These are phyloP conservation scores for Dromiciops gliroides DNA, from an alignment of 2,113 vertebrate genomes.

Conservation along the genomic window DNA sequence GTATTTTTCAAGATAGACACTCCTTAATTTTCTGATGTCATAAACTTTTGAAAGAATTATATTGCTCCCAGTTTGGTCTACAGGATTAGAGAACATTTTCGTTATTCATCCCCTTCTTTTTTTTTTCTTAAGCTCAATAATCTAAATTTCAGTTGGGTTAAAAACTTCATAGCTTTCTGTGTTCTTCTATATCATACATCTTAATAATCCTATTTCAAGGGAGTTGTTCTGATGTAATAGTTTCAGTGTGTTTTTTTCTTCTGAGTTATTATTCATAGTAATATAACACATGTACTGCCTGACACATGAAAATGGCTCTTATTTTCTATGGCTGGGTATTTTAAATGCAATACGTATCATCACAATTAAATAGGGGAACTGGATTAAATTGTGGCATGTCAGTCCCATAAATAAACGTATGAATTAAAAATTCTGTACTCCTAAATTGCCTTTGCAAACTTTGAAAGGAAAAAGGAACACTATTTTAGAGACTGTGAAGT, in stretches of 20 bases:
- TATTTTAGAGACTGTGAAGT: too few species aligned
- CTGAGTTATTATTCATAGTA: constrained; percentile 15
- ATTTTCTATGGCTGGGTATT: constrained; percentile 30
- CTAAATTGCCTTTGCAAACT: too few species aligned
- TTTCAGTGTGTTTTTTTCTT: constrained; percentile 6
- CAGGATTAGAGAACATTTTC: constrained; percentile 5
- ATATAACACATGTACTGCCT: neutral
- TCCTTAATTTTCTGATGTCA: constrained; percentile 25
- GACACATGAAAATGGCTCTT: constrained; percentile 16
- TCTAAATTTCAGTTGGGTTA: constrained; percentile 8
- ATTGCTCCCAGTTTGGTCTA: constrained; percentile 38
- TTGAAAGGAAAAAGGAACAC: too few species aligned
- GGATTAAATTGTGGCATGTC: too few species aligned
- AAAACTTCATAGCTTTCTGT: neutral
- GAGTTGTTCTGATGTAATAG: neutral
- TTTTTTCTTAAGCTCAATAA: constrained; percentile 27
- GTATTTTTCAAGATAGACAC: constrained; percentile 30
- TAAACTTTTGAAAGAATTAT: constrained; percentile 22
- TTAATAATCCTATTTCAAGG: constrained; percentile 33
- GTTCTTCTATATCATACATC: constrained; percentile 24
- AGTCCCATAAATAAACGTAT: too few species aligned
- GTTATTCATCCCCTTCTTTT: constrained; percentile 14
- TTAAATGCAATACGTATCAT: constrained; percentile 40
- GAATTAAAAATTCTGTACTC: too few species aligned
- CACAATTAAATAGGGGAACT: neutral